Evolutionary conservation across 2,888 invertebrate genomes (phyloP).

Genomic region (Mellilla xanthometata): DNA sequence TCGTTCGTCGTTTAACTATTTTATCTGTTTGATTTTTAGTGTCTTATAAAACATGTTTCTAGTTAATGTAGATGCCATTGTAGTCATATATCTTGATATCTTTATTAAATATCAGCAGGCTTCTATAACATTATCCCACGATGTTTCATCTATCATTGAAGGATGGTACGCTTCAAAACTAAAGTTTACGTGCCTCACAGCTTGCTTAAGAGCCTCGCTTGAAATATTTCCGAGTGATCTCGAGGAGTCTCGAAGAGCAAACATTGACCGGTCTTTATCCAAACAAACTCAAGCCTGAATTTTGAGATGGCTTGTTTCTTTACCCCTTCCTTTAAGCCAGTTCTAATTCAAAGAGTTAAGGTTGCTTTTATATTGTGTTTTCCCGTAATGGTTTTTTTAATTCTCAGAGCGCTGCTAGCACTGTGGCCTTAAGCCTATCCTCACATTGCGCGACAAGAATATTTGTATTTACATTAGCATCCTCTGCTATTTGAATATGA

Average conservation of each 20-base stretch:
- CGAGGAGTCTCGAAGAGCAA: slow-evolving; percentile 65
- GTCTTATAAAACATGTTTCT: too few relatives aligned
- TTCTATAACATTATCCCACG: slow-evolving; percentile 8
- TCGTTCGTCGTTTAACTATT: too few relatives aligned
- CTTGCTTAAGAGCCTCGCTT: slow-evolving; percentile 58
- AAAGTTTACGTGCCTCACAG: slow-evolving; percentile 31
- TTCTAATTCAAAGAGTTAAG: background rate
- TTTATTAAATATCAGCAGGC: too few relatives aligned
- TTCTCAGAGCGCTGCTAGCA: slow-evolving; percentile 40
- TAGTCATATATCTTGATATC: too few relatives aligned
- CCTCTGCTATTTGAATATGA: slow-evolving; percentile 63
- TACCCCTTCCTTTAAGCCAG: background rate
- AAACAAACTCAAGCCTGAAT: slow-evolving; percentile 52
- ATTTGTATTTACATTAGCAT: slow-evolving; percentile 66
- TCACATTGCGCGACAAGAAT: slow-evolving; percentile 57
- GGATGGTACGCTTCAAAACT: slow-evolving; percentile 34
- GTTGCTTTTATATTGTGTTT: background rate
- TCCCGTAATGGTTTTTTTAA: background rate
- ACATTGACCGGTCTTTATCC: slow-evolving; percentile 76
- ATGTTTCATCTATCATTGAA: slow-evolving; percentile 19
- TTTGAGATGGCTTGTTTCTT: background rate
- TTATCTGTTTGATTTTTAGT: too few relatives aligned
- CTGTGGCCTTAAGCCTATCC: slow-evolving; percentile 57
- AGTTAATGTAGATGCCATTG: too few relatives aligned
- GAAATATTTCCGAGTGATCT: slow-evolving; percentile 74